Evolutionary conservation across 92 coral and sea anemone species (phyloP).

Genomic region (Metridium senile): DNA sequence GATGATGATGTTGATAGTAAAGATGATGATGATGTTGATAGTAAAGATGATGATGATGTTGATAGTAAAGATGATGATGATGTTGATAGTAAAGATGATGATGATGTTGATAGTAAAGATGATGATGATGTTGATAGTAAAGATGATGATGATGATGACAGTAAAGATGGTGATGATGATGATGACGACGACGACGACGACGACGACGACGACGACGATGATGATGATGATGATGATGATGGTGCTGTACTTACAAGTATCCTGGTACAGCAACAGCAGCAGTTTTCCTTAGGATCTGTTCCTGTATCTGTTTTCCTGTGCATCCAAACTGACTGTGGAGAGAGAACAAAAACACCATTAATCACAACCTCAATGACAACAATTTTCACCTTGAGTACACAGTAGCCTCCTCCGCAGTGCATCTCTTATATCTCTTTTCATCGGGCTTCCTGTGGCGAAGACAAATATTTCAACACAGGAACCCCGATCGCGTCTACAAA

Average conservation of each 20-base stretch:
- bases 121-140: neutral
- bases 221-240: neutral
- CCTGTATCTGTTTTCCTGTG: conserved; percentile 94
- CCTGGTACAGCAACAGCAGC: conserved; percentile 90
- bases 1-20: no score
- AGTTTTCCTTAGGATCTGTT: conserved; percentile 76
- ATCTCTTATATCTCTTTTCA: no score
- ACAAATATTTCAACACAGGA: no score
- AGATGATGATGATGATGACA: neutral
- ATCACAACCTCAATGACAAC: no score
- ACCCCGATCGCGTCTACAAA: no score
- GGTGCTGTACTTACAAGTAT: conserved; percentile 96
- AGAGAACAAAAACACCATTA: conserved; percentile 12
- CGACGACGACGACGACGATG: neutral
- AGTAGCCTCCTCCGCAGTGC: no score
- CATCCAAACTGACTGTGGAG: conserved; percentile 93
- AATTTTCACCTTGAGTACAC: no score
- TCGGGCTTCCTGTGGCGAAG: no score
- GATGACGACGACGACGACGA: neutral
- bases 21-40: neutral
- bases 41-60: neutral
- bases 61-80: neutral
- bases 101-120: no score
- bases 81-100: no score
- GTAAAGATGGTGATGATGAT: neutral